Evolutionary conservation across 1,140 invertebrate species (phyloP), one percentile per base, ranked within the genome.

Genomic region (Holotrichia oblita): DNA sequence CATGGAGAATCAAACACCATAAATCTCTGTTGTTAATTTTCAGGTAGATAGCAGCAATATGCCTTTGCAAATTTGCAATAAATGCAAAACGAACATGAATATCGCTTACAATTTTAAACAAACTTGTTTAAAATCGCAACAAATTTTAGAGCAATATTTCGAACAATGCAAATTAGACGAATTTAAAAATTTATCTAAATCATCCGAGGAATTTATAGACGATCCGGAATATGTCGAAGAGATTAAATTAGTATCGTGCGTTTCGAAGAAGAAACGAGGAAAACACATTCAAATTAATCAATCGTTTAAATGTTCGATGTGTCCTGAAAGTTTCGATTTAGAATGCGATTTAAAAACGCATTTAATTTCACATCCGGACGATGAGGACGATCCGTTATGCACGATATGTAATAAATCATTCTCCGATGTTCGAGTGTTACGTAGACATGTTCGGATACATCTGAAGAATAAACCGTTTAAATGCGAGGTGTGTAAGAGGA

Each of bases 371-470:
- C 83, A 83, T 81, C 81, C 80, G 0, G 73, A 76, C 40, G 17
- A 17, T 20, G 79, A 80, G 74, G 78, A 80, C 41, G 69, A 77
- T 6, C 40, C 79, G 0, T 72, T 77, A 75, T 83, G 83, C 78
- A 82, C 81, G 41, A 76, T 80, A 69, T 83, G 83, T 69, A 73
- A 79, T 48, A 83, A 83, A 81, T 12, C 22, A 44, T 83, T 81
- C 73, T 77, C 55, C 27, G 78, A 79, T 79, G 20, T 82, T 42
- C 83, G 82, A 78, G 78, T 80, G 41, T 80, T 83, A 77, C 81
- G 78, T 69, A 78, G 83, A 20, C 83, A 83, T 77, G 79, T 83
- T 59, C 73, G 79, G 22, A 83, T 81, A 44, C 83, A 83, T 78
- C 79, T 83, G 59, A 78, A 81, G 78, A 77, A 64, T 41, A 83